These are phyloP conservation scores for Zingel zingel DNA, from an alignment of 2,113 vertebrate genomes.

Conservation along the genomic window DNA sequence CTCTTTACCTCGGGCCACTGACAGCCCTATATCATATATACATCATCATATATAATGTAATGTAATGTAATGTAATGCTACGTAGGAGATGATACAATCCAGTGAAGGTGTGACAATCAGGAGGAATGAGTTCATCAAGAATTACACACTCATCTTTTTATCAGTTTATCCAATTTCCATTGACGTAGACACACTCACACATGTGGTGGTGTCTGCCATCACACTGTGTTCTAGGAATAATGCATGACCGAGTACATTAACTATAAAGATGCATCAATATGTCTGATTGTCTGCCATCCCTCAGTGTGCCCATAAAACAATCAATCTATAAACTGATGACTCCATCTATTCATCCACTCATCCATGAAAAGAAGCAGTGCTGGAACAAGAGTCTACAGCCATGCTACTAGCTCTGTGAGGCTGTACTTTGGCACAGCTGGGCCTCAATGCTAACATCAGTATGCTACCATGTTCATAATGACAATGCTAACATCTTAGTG, in stretches of 20 bases:
- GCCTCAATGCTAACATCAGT: not conserved
- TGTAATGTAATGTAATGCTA: conserved; percentile 3
- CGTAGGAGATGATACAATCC: conserved; percentile 13
- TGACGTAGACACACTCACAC: conserved; percentile 18
- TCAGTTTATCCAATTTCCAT: conserved; percentile 33
- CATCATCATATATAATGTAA: too few relatives aligned
- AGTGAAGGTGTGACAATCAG: not conserved
- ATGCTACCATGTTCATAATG: not conserved
- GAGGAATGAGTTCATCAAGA: conserved; percentile 18
- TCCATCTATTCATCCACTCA: conserved; percentile 1
- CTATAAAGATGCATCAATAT: conserved; percentile 13
- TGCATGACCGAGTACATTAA: not conserved
- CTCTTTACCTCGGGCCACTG: conserved; percentile 61
- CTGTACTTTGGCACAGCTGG: too few relatives aligned
- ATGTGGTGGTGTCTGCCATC: conserved; percentile 10
- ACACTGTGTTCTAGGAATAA: conserved; percentile 5
- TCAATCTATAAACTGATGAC: conserved; percentile 21
- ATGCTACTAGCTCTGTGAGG: not conserved
- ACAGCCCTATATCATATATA: conserved; percentile 38
- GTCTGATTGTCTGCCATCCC: conserved; percentile 17
- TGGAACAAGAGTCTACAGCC: not conserved
- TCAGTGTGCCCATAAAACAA: conserved; percentile 2
- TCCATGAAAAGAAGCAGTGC: not conserved
- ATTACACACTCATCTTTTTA: conserved; percentile 26
- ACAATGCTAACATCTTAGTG: not conserved